Percentiles rank a stretch among this genome's conserved stretches.
These are phyloP conservation scores for Apocheima hispidaria DNA, from an alignment of 2,888 invertebrate genomes.

Conservation along the genomic window DNA sequence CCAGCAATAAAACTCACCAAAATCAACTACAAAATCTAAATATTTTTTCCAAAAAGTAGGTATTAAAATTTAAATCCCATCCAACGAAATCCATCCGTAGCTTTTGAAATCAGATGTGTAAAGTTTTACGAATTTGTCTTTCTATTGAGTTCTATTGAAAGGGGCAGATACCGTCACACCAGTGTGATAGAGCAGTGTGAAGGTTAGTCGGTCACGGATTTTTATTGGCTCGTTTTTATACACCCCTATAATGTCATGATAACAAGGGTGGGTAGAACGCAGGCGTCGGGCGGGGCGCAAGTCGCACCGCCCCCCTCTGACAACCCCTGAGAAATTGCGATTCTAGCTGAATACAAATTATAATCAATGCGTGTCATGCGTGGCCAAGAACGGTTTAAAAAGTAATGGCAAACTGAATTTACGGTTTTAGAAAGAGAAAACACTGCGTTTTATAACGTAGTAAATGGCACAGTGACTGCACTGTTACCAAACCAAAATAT, in stretches of 20 bases:
- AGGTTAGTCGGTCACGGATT: too few species aligned
- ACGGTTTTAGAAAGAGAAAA: not conserved
- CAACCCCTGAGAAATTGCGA: constrained; percentile 23
- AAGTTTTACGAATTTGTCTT: constrained; percentile 1
- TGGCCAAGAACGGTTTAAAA: constrained; percentile 10
- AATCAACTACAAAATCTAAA: too few species aligned
- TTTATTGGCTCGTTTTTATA: constrained; percentile 23
- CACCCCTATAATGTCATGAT: constrained; percentile 25
- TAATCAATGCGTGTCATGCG: not conserved
- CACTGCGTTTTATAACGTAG: not conserved
- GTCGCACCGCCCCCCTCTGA: constrained; percentile 48
- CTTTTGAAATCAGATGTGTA: constrained; percentile 5
- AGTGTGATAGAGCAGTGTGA: too few species aligned
- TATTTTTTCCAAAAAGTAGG: too few species aligned
- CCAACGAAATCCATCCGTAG: constrained; percentile 26
- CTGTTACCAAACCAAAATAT: too few species aligned
- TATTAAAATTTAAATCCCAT: constrained; percentile 13
- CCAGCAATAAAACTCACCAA: not conserved
- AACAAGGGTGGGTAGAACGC: constrained; percentile 34
- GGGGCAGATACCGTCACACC: too few species aligned
- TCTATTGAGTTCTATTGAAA: constrained; percentile 6
- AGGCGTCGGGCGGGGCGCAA: constrained; percentile 50
- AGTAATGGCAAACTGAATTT: not conserved
- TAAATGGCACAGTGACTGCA: not conserved
- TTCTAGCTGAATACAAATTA: constrained; percentile 7